Evolutionary conservation across 1,140 invertebrate species (phyloP).

Genomic region (Orussus abietinus): DNA sequence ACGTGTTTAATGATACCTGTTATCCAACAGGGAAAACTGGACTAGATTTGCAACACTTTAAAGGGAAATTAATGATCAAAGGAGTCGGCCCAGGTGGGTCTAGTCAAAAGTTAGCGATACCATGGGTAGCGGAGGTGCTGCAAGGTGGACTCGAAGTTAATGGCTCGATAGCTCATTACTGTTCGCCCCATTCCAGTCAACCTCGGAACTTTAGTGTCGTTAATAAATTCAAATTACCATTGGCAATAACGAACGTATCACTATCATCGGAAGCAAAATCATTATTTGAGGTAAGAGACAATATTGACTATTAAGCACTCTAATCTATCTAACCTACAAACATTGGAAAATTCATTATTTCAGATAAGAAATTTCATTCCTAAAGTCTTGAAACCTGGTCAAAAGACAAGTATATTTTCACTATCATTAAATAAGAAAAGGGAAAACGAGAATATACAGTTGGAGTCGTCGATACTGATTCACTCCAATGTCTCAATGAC

Average conservation of each 20-base stretch:
- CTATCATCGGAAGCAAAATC: conserved; percentile 58
- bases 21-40: conserved; percentile 59
- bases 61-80: conserved; percentile 67
- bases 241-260: conserved; percentile 69
- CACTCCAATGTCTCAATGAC: conserved; percentile 73
- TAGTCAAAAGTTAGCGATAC: conserved; percentile 61
- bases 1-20: no score
- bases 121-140: conserved; percentile 57
- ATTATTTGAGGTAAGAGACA: conserved; percentile 59
- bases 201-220: conserved; percentile 60
- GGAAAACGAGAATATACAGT: conserved; percentile 57
- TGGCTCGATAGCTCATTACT: conserved; percentile 55
- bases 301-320: no score
- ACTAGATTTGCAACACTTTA: conserved; percentile 55
- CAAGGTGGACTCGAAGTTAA: conserved; percentile 58
- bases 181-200: conserved; percentile 52
- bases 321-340: conserved; percentile 5
- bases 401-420: conserved; percentile 59
- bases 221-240: conserved; percentile 67
- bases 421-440: conserved; percentile 56
- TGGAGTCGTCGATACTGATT: conserved; percentile 64
- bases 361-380: conserved; percentile 63
- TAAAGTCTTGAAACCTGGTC: conserved; percentile 60
- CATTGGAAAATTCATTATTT: conserved; percentile 35
- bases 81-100: conserved; percentile 57